phyloP scores from a whole-genome alignment of 2,888 invertebrate species.

The Alloplasta piceator region DNA sequence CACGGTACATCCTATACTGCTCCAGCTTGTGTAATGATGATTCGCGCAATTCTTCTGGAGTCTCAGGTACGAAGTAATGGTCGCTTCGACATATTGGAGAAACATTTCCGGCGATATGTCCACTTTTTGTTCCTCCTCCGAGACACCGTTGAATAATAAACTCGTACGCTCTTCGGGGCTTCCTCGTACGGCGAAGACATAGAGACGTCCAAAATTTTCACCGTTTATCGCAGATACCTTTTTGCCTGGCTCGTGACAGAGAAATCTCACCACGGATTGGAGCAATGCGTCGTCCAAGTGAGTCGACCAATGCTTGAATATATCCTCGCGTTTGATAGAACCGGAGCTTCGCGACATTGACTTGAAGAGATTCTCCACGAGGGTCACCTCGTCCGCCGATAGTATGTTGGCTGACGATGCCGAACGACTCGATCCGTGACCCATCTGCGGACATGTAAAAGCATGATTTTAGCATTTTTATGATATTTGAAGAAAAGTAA shows the following conservation, averaged over 20 bases:
- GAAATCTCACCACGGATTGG: conserved; percentile 80
- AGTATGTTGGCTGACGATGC: conserved; percentile 80
- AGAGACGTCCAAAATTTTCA: conserved; percentile 80
- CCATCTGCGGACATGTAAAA: conserved; percentile 76
- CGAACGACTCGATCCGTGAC: conserved; percentile 80
- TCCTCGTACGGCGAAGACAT: conserved; percentile 80
- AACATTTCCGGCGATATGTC: conserved; percentile 77
- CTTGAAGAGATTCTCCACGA: conserved; percentile 81
- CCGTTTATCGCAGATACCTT: conserved; percentile 79
- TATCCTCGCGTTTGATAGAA: conserved; percentile 82
- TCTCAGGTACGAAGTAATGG: conserved; percentile 90
- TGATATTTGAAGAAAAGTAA: background rate
- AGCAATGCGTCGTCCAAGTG: conserved; percentile 79
- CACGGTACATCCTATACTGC: conserved; percentile 86
- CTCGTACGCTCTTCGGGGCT: conserved; percentile 79
- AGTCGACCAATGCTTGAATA: conserved; percentile 81
- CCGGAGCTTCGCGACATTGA: conserved; percentile 82
- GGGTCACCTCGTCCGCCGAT: conserved; percentile 79
- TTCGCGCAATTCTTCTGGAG: conserved; percentile 86
- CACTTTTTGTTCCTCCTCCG: conserved; percentile 79
- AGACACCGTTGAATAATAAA: conserved; percentile 78
- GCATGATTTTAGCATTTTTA: background rate
- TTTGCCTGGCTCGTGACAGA: conserved; percentile 81
- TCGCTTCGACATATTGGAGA: conserved; percentile 89
- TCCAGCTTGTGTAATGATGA: conserved; percentile 86